Evolutionary conservation across 1,140 invertebrate species (phyloP).

Genomic region (Drosophila kepulauana): DNA sequence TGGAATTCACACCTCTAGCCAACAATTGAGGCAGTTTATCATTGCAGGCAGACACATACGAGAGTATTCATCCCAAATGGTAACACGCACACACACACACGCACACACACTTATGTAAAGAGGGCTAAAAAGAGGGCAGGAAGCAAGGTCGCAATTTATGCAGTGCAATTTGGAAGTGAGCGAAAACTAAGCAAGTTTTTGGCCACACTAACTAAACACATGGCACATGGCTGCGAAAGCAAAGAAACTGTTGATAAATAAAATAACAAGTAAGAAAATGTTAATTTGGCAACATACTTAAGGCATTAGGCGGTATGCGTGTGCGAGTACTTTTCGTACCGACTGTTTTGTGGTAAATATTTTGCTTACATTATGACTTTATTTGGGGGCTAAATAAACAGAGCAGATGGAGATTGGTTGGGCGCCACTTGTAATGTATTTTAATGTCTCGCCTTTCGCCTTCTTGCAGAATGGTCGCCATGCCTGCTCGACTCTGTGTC

Average conservation of each 20-base stretch:
- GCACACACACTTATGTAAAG: not conserved
- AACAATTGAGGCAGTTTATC: constrained; percentile 60
- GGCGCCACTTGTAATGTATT: constrained; percentile 66
- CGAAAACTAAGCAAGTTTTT: constrained; percentile 24
- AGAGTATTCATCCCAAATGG: not conserved
- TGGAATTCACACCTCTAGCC: constrained; percentile 52
- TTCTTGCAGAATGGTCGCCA: constrained; percentile 88
- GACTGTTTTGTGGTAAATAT: constrained; percentile 47
- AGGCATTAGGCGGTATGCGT: constrained; percentile 3
- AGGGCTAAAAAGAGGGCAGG: not conserved
- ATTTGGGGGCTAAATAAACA: constrained; percentile 66
- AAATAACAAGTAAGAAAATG: constrained; percentile 43
- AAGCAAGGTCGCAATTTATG: constrained; percentile 58
- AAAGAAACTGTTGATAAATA: constrained; percentile 59
- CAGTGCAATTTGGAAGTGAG: constrained; percentile 58
- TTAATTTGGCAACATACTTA: constrained; percentile 57
- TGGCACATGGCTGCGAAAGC: constrained; percentile 27
- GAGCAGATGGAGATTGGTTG: constrained; percentile 4
- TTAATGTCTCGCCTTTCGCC: constrained; percentile 54
- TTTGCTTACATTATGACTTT: constrained; percentile 75
- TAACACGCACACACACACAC: not conserved
- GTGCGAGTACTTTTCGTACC: constrained; percentile 25
- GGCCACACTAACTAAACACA: constrained; percentile 24
- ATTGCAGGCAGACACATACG: constrained; percentile 36
- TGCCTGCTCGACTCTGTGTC: constrained; percentile 90